Base-by-base conservation (phyloP, 2,888 invertebrate species). In the Coenonympha glycerion region DNA sequence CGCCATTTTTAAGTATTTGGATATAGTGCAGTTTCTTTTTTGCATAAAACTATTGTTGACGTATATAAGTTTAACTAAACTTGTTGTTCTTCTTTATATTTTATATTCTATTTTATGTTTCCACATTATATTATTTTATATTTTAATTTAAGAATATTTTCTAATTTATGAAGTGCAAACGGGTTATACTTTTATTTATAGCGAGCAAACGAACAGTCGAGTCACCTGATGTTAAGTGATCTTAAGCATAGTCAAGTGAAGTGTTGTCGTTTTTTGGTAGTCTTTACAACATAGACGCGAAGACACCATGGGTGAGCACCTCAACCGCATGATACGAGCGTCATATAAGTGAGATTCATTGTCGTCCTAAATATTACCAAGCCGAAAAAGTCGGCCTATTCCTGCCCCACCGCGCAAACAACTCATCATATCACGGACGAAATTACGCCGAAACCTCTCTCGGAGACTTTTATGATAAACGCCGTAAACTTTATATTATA, bases 391-490 rank as follows among this genome's bases (percentile, higher is more conserved):
- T 44, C 9, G 31, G 15, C 31, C 44, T 31, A 21, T n/a, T 31
- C 9, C 22, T 13, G 18, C 13, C 30, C 30, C 21, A 1, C 31
- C 4, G 5, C 42, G 41, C 31, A 8, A 42, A 21, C 21, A 31
- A 31, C 44, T 15, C 44, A 44, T 44, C 31, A 31, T 44, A 42
- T 44, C 15, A 44, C 21, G 33, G 4, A 33, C 22, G 15, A 44
- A 44, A 44, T 44, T 44, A 31, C 44, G 44, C 2, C 44, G 28
- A 44, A 44, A 31, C 8, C 31, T 30, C 44, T 21, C 44, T 44
- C 15, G 33, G 44, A 15, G 33, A 31, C 13, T 44, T 44, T 42
- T 31, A 33, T 44, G 44, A 44, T 44, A 21, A 44, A 44, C 31
- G 31, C 33, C 44, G 31, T 44, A 33, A 44, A 44, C 21, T 44